Conservation (phyloP, 2,113 vertebrate species). For the Osmerus mordax region DNA sequence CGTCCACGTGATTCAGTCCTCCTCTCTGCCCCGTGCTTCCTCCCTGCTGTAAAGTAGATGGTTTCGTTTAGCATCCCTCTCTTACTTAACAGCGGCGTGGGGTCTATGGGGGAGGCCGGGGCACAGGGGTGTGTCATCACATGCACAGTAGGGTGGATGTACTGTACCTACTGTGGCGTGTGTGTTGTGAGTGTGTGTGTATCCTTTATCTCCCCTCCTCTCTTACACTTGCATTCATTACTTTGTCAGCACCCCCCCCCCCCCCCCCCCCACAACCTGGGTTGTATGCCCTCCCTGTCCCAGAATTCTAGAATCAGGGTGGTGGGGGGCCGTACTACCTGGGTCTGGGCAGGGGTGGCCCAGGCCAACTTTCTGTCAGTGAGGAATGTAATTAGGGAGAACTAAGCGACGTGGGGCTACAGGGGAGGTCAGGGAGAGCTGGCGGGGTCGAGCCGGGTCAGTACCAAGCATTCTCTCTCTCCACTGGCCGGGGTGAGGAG, state of each 20-base stretch:
- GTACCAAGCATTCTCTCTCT: conserved; percentile 77
- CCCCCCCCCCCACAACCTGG: conserved; percentile 6
- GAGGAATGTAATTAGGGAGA: conserved; percentile 90
- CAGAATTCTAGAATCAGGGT: conserved; percentile 7
- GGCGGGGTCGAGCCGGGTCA: conserved; percentile 80
- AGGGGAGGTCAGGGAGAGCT: conserved; percentile 80
- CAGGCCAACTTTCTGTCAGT: conserved; percentile 92
- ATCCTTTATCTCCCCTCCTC: conserved; percentile 16
- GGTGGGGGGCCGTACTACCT: conserved; percentile 69
- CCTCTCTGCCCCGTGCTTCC: background rate
- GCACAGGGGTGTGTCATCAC: conserved; percentile 28
- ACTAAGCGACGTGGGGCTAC: conserved; percentile 84
- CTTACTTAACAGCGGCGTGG: too few relatives aligned
- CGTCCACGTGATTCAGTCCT: background rate
- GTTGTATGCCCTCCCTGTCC: background rate
- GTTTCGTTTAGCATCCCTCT: too few relatives aligned
- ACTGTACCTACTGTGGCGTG: background rate
- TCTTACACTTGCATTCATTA: conserved; percentile 61
- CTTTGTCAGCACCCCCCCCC: conserved; percentile 68
- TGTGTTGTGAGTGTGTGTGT: background rate
- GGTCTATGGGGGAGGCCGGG: too few relatives aligned
- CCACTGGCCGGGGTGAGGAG: conserved; percentile 46
- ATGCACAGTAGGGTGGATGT: conserved; percentile 22
- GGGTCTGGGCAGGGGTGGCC: conserved; percentile 62
- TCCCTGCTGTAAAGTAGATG: background rate